Evolutionary conservation across 2,113 vertebrate genomes (phyloP), one percentile per base, ranked within the genome.

Genomic region (Tachuris rubrigastra): DNA sequence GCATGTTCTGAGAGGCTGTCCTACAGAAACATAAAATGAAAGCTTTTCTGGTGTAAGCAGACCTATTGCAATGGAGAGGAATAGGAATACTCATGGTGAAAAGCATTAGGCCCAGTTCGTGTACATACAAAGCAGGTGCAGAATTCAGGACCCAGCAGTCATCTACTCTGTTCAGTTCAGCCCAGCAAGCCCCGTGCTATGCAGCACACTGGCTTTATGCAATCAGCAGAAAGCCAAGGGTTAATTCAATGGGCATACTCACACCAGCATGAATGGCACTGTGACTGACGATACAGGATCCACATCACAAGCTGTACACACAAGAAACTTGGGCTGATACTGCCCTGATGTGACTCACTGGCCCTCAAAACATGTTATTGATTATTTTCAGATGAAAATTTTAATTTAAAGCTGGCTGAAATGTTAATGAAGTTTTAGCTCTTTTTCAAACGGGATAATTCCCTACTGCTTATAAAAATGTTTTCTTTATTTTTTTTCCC

Each of bases 321-420:
- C 33, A 73, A 65, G 75, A 37, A 95, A 46, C 35, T 56, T 53
- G 24, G 35, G 69, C 62, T 87, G 85, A 50, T 37, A 44, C 46
- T 56, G 85, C 47, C 74, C 74, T 85, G 49, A 65, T 23, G 7
- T 91, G 77, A 77, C 76, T 83, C 50, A 12, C 28, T 76, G n/a
- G 35, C 49, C 37, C 53, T 56, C 49, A 75, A 81, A 87, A 94
- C 37, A 87, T 20, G 46, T 94, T 69, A 87, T 23, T 85, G 56
- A 90, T 92, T 94, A 95, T 94, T 89, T 94, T 87, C 91, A 85
- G 58, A 89, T 35, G 52, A 46, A 94, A 76, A 76, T 85, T 87
- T 93, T 91, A 87, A 95, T 85, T 85, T 89, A 91, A 89, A 94
- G 74, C 71, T 83, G 66, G 77, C 67, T 87, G 89, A 94, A 93